phyloP scores from a whole-genome alignment of 2,888 invertebrate genomes.

The Tenthredo livida region DNA sequence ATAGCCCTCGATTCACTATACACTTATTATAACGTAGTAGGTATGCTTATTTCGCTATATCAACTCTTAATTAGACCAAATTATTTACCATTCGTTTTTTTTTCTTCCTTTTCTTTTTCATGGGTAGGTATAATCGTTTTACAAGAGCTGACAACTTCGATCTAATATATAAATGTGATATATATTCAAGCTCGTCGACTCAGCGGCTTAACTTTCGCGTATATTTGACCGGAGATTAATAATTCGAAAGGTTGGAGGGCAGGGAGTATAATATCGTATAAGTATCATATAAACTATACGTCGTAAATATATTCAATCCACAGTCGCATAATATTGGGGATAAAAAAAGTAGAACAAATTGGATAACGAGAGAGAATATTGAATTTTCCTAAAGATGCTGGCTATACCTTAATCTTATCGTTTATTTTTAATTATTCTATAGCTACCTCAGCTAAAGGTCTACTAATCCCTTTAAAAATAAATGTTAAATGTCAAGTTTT shows the following conservation, averaged over 20 bases:
- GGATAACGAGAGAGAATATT: not conserved
- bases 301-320: slow-evolving; percentile 11
- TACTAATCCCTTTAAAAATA: not conserved
- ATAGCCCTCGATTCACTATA: slow-evolving; percentile 66
- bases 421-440: not conserved
- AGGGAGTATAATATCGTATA: slow-evolving; percentile 1
- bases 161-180: not conserved
- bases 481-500: not conserved
- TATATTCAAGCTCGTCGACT: slow-evolving; percentile 20
- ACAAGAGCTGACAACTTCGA: slow-evolving; percentile 30
- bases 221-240: slow-evolving; percentile 25
- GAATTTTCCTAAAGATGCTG: not conserved
- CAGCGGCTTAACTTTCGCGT: slow-evolving; percentile 35
- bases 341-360: not conserved
- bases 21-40: not conserved
- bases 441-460: not conserved
- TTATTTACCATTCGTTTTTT: not conserved
- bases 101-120: not conserved
- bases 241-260: slow-evolving; percentile 42
- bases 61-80: not conserved
- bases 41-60: not conserved
- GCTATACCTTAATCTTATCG: not conserved
- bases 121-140: not conserved
- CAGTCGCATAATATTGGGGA: slow-evolving; percentile 8
- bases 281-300: slow-evolving; percentile 20